Conservation (phyloP, 2,888 invertebrate species). For the Darwinula stevensoni region DNA sequence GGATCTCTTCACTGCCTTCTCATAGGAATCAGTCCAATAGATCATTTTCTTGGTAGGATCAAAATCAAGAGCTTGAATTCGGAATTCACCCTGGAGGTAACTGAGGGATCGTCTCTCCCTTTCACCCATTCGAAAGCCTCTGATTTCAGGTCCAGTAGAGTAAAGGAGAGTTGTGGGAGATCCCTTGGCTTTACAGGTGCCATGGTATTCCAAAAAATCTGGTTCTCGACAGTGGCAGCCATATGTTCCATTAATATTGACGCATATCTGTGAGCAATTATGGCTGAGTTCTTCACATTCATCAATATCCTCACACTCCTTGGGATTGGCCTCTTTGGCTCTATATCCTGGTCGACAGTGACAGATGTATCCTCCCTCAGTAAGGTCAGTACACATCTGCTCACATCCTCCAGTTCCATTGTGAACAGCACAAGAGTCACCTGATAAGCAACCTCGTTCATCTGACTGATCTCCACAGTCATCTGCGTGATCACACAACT, state of each 20-base stretch:
- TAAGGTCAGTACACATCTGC: slow-evolving; percentile 62
- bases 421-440: neutral
- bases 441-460: slow-evolving; percentile 57
- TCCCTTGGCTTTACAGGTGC: slow-evolving; percentile 37
- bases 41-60: slow-evolving; percentile 52
- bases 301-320: slow-evolving; percentile 45
- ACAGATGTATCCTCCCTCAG: slow-evolving; percentile 54
- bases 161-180: slow-evolving; percentile 26
- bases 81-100: slow-evolving; percentile 50
- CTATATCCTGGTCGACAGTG: slow-evolving; percentile 63
- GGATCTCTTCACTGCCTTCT: slow-evolving; percentile 64
- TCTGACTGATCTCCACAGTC: slow-evolving; percentile 75
- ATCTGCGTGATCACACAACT: slow-evolving; percentile 60
- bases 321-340: slow-evolving; percentile 42
- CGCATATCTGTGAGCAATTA: slow-evolving; percentile 76
- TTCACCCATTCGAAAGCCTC: slow-evolving; percentile 27
- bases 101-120: slow-evolving; percentile 27
- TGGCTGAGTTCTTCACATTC: slow-evolving; percentile 55
- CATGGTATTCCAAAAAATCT: slow-evolving; percentile 38
- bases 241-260: slow-evolving; percentile 65
- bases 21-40: slow-evolving; percentile 84
- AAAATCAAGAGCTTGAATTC: slow-evolving; percentile 71
- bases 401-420: slow-evolving; percentile 61
- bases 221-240: slow-evolving; percentile 47
- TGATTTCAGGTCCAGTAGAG: slow-evolving; percentile 61